Conservation (phyloP, 1,140 invertebrate species). For the Daktulosphaira vitifoliae region DNA sequence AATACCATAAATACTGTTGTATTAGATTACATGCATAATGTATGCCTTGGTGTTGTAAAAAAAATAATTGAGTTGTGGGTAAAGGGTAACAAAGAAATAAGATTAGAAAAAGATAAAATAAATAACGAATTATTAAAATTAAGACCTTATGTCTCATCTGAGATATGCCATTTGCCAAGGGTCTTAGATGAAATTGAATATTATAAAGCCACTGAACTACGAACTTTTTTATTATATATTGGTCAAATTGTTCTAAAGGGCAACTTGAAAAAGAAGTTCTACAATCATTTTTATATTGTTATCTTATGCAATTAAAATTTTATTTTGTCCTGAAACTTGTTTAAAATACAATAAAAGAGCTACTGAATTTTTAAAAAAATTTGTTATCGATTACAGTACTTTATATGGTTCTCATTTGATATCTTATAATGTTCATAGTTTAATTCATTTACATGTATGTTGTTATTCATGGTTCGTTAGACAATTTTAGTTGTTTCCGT, state of each 20-base stretch:
- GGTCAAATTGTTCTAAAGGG: background rate
- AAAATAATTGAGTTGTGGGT: background rate
- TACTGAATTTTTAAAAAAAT: background rate
- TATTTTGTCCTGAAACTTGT: background rate
- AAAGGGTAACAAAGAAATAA: background rate
- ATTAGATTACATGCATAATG: constrained; percentile 2
- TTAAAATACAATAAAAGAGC: background rate
- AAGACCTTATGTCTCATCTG: background rate
- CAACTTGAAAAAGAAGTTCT: background rate
- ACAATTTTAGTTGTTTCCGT: background rate
- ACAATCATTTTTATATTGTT: constrained; percentile 1
- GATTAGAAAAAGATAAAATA: background rate
- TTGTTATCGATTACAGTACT: background rate
- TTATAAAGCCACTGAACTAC: constrained; percentile 3
- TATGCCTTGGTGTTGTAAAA: background rate
- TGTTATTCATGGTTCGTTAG: background rate
- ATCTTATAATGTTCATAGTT: constrained; percentile 8
- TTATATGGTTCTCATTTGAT: background rate
- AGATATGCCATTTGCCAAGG: background rate
- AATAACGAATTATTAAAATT: background rate
- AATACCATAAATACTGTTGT: background rate
- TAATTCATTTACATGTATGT: constrained; percentile 5
- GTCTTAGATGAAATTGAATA: background rate
- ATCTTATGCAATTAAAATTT: background rate
- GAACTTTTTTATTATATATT: background rate